Base-by-base conservation (phyloP, 2,797 vertebrate genomes). In the Geotrypetes seraphini region DNA sequence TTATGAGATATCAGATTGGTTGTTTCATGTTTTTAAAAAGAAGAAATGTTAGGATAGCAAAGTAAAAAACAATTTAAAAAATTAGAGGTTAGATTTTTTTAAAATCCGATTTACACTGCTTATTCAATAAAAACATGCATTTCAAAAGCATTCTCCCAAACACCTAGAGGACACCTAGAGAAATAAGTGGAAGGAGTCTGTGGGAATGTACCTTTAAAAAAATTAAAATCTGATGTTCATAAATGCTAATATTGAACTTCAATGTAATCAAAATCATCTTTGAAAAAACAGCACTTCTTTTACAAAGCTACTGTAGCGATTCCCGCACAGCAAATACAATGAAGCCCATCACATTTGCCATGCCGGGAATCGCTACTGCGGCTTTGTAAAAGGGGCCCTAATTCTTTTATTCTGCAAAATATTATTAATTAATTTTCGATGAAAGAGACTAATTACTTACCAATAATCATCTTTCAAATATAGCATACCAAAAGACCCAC, bases 111-210 rank as follows among this genome's bases (percentile, higher is more conserved):
- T 22, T 23, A 22, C 21, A 22, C 11, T 19, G 12, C 8, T 27
- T 14, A 20, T 49, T 45, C n/a, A n/a, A n/a, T 44, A 20, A 48
- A 14, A 50, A 30, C 54, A 41, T 45, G 51, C 49, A 52, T 8
- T 34, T 31, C 12, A 57, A 25, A 28, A 28, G 43, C 10, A 20
- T 2, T n/a, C n/a, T n/a, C 9, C 10, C 40, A 1, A 51, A 21
- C n/a, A n/a, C n/a, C n/a, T n/a, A n/a, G n/a, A n/a, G n/a, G n/a
- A 7, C 8, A 12, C 44, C 40, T 50, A 34, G 10, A 37, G 15
- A 2, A 40, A 36, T 32, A 47, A 56, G 35, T 44, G 46, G 32
- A 34, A 53, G 43, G 25, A 43, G 39, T 53, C 51, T 31, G 33
- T 40, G 43, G 27, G 47, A 17, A 22, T 38, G 51, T 57, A n/a